Evolutionary conservation across 2,113 vertebrate species (phyloP).

Genomic region (Microcebus jonahi): DNA sequence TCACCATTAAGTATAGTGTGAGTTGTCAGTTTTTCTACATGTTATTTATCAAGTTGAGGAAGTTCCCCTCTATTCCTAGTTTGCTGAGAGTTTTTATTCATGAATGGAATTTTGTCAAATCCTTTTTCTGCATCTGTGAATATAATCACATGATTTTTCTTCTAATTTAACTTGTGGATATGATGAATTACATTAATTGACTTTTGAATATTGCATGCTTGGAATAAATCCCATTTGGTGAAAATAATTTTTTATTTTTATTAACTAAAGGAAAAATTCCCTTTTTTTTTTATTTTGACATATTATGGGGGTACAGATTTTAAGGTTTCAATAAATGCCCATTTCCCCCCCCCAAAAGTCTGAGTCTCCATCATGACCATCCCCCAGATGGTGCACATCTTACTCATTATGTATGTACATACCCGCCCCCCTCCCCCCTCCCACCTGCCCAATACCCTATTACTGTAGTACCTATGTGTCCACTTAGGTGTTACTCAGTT

Average conservation of each 20-base stretch:
- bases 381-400: too few species aligned
- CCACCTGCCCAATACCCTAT: too few species aligned
- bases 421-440: too few species aligned
- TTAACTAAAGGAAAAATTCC: not conserved
- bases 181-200: not conserved
- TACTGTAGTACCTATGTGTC: too few species aligned
- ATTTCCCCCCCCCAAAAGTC: too few species aligned
- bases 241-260: conserved; percentile 7
- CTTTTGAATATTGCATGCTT: conserved; percentile 10
- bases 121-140: conserved; percentile 8
- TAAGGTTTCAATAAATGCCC: too few species aligned
- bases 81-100: not conserved
- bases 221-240: not conserved
- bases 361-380: too few species aligned
- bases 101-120: not conserved
- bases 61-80: not conserved
- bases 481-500: too few species aligned
- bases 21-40: not conserved
- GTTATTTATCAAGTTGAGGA: conserved; percentile 2
- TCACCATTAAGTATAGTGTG: not conserved
- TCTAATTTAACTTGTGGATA: not conserved
- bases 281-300: too few species aligned
- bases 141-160: not conserved
- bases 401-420: too few species aligned
- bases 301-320: too few species aligned